Evolutionary conservation across 2,113 vertebrate genomes (phyloP), one percentile per base, ranked within the genome.

Genomic region (Gavia stellata): DNA sequence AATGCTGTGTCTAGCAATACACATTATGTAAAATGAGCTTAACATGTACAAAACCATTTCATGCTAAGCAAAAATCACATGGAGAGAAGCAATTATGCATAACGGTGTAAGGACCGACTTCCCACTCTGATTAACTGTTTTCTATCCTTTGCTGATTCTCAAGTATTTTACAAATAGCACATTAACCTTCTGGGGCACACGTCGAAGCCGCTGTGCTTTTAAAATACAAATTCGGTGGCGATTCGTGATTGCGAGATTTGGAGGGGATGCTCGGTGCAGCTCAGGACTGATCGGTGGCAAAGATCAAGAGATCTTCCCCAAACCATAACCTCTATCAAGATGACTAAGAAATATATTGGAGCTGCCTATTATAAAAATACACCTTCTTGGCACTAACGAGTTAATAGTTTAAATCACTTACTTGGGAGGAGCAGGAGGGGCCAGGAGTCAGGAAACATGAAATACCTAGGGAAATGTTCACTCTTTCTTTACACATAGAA

Each of bases 181-280:
- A 1, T 17, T 31, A 17, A 34, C 31, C 24, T 65, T 29, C 59
- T 17, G 24, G 53, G 53, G 62, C 20, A 31, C 31, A 8, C 0
- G 1, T 42, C 31, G 42, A 21, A 63, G 28, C 19, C 36, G 47
- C 10, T 8, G 20, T 38, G 38, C 9, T 74, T 62, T 63, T 16
- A 52, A 53, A 79, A 28, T 4, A 34, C 0, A 34, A 13, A 79
- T 68, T 4, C 0, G 1, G 59, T 24, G 18, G 47, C 1, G 3
- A 79, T 52, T 62, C 33, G 13, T 2, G 17, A 10, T 9, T 6
- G 19, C 0, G 11, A 52, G 44, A 45, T 45, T 50, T 58, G 55
- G 73, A 62, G n/a, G 50, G 7, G 31, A 53, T 25, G 62, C 23
- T 25, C 3, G 0, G 3, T 34, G 50, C 23, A 45, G 56, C 31